Percentiles rank a stretch among this genome's conserved stretches.
These are phyloP conservation scores for Echinops telfairi DNA, from an alignment of 2,113 vertebrate species.

Conservation along the genomic window DNA sequence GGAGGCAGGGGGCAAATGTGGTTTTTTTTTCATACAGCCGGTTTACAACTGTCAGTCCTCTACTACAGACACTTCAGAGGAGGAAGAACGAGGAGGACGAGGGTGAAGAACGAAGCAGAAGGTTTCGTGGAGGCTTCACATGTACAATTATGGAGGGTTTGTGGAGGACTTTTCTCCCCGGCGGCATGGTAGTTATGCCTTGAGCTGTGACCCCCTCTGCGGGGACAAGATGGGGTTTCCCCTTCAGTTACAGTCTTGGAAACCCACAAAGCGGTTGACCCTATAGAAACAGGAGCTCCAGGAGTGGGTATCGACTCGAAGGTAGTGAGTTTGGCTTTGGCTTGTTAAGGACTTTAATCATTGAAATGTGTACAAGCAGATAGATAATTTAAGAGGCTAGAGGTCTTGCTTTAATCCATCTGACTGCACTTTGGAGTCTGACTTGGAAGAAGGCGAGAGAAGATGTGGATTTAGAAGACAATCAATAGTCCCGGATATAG, in stretches of 20 bases:
- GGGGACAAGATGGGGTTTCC: no score
- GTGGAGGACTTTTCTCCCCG: background rate
- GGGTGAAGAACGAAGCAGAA: background rate
- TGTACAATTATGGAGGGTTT: background rate
- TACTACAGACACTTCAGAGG: background rate
- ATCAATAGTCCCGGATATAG: background rate
- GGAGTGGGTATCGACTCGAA: no score
- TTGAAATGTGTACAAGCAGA: background rate
- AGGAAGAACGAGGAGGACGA: background rate
- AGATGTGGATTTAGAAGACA: background rate
- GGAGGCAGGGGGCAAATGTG: no score
- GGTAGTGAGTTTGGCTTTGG: no score
- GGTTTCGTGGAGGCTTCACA: no score
- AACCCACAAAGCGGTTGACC: no score
- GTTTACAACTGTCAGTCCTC: background rate
- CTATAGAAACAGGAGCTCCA: no score
- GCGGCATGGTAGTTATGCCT: no score
- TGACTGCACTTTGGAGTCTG: background rate
- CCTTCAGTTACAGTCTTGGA: no score
- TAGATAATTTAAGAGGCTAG: slow-evolving; percentile 20
- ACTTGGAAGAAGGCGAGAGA: background rate
- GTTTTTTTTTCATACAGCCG: background rate
- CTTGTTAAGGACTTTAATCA: no score
- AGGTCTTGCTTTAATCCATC: slow-evolving; percentile 7
- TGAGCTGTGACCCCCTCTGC: no score